Conservation (phyloP, 2,113 vertebrate genomes). For the Orycteropus afer region DNA sequence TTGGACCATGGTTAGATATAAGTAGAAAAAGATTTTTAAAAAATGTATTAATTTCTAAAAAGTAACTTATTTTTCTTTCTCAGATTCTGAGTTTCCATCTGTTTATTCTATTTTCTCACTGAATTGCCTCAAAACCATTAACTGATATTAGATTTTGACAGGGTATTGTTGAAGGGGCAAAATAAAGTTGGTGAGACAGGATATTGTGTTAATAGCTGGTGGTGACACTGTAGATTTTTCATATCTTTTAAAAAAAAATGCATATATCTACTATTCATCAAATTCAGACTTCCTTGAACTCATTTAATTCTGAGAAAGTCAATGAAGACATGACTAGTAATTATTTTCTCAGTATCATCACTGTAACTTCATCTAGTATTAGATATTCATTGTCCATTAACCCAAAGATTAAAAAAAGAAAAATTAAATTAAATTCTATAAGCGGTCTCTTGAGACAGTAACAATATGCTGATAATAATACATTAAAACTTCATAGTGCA, state of each 20-base stretch:
- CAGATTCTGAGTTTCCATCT: not conserved
- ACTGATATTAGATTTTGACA: not conserved
- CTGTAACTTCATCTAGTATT: not conserved
- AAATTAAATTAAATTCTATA: not conserved
- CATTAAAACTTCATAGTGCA: not conserved
- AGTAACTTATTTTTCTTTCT: not conserved
- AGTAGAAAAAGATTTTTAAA: not conserved
- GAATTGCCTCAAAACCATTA: not conserved
- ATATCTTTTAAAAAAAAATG: no score
- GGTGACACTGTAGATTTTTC: no score
- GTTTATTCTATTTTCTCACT: constrained; percentile 3
- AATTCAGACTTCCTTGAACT: not conserved
- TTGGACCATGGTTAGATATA: not conserved
- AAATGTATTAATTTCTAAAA: not conserved
- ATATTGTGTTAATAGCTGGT: not conserved
- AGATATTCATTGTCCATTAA: not conserved
- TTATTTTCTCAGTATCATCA: not conserved
- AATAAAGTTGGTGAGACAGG: not conserved
- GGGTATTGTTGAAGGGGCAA: not conserved
- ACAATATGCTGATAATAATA: not conserved
- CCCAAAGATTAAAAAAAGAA: no score
- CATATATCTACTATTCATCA: not conserved
- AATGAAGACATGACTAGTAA: not conserved
- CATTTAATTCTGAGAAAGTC: not conserved
- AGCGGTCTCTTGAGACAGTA: not conserved